These are phyloP conservation scores for Vollenhovia emeryi DNA, from an alignment of 1,140 invertebrate species.

Conservation along the genomic window DNA sequence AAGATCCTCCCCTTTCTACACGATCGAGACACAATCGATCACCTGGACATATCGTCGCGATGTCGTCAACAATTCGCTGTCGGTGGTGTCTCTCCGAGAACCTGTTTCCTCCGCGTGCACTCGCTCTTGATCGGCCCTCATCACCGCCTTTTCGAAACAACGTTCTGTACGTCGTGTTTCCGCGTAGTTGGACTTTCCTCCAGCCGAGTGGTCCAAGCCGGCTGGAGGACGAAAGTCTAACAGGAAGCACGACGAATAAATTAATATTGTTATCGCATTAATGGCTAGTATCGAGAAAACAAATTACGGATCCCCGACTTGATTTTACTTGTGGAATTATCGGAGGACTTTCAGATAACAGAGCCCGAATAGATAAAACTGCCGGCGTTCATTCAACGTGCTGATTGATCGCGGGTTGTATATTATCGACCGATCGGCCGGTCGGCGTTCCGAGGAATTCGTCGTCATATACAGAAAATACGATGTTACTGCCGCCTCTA, in stretches of 20 bases:
- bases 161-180: conserved; percentile 15
- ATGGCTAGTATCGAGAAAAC: not conserved
- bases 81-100: conserved; percentile 41
- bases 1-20: conserved; percentile 10
- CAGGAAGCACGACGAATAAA: not conserved
- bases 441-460: not conserved
- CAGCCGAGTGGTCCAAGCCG: not conserved
- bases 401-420: not conserved
- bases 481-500: not conserved
- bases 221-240: not conserved
- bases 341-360: not conserved
- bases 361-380: no score
- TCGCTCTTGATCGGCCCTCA: conserved; percentile 32
- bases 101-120: conserved; percentile 46
- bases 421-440: not conserved
- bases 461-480: not conserved
- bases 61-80: conserved; percentile 42
- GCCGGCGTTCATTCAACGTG: not conserved
- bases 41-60: conserved; percentile 56
- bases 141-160: not conserved
- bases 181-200: not conserved
- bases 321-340: not conserved
- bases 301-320: not conserved
- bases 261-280: not conserved
- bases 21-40: conserved; percentile 68